Base-by-base conservation (phyloP, 2,888 invertebrate genomes). In the Cactoblastis cactorum region DNA sequence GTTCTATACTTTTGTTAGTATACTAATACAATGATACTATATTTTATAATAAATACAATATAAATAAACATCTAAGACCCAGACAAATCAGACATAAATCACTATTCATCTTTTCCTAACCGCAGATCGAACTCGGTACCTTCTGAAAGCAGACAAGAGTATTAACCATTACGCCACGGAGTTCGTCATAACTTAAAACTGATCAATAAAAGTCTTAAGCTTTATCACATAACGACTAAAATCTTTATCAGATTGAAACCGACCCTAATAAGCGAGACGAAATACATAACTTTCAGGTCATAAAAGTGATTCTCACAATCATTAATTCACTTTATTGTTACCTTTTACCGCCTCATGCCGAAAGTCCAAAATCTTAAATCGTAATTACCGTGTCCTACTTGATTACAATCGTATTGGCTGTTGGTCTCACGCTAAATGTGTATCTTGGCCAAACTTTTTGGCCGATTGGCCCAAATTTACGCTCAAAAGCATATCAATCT, bases 341-440 rank as follows among this genome's bases (percentile, higher is more conserved):
- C 43, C 28, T 24, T n/a, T 9, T 19, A 12, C 41, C 5, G 43
- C 15, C 11, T 46, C 37, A 47, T 47, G 49, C 49, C 22, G 45
- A 35, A 48, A 47, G 28, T 35, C 17, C 1, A 22, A 43, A 32
- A 41, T 41, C 49, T 32, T 32, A 28, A 32, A 39, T 17, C 24
- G 45, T 50, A 52, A 53, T 53, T 52, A 53, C 48, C 39, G 33
- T 35, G 35, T 12, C 37, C 51, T 33, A 52, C 48, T 54, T 53
- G 46, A 33, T 50, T 48, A 49, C 49, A 38, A 49, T 53, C 45
- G 49, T 41, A 53, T 43, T 51, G 19, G 15, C 15, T 6, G 15
- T 2, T 56, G 59, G 39, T 62, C 64, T 55, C 58, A 56, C 22
- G 6, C 28, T 9, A 1, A 28, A 28, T 28, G 9, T 9, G 28